Percentiles rank a stretch among this genome's conserved stretches.
These are phyloP conservation scores for Myanophis thanlyinensis DNA, from an alignment of 2,113 vertebrate genomes.

Conservation along the genomic window DNA sequence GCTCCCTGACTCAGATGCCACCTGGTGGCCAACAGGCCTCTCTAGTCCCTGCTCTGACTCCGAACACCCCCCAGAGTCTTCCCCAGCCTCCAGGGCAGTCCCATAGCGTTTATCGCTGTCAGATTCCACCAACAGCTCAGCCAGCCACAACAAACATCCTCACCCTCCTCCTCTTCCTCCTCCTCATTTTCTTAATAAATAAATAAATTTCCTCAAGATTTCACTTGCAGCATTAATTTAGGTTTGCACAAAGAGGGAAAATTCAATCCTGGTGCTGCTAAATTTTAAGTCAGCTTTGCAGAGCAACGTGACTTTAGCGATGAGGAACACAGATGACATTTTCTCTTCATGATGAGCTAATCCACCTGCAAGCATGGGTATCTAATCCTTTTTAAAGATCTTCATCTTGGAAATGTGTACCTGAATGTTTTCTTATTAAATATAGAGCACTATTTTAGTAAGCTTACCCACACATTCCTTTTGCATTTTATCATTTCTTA, in stretches of 20 bases:
- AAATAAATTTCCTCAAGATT: not conserved
- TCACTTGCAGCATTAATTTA: not conserved
- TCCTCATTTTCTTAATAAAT: not conserved
- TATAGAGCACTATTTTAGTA: slow-evolving; percentile 27
- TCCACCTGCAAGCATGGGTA: slow-evolving; percentile 37
- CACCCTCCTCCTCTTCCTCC: too few relatives aligned
- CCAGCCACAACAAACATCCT: too few relatives aligned
- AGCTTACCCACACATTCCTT: not conserved
- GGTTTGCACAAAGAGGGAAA: not conserved
- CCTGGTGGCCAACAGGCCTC: too few relatives aligned
- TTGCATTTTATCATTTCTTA: slow-evolving; percentile 9
- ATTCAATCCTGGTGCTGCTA: not conserved
- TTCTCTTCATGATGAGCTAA: slow-evolving; percentile 42
- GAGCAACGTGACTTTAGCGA: slow-evolving; percentile 27
- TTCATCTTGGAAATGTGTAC: slow-evolving; percentile 47
- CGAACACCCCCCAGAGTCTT: too few relatives aligned
- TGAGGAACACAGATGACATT: slow-evolving; percentile 34
- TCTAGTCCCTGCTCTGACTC: too few relatives aligned
- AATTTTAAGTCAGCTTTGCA: slow-evolving; percentile 13
- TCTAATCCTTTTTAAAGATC: slow-evolving; percentile 58
- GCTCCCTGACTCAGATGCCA: too few relatives aligned
- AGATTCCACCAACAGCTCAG: too few relatives aligned
- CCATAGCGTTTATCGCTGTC: too few relatives aligned
- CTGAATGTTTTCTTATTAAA: slow-evolving; percentile 10
- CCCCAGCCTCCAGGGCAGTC: too few relatives aligned